These are phyloP conservation scores for Dryobates pubescens DNA, from an alignment of 2,797 vertebrate genomes.

Conservation along the genomic window DNA sequence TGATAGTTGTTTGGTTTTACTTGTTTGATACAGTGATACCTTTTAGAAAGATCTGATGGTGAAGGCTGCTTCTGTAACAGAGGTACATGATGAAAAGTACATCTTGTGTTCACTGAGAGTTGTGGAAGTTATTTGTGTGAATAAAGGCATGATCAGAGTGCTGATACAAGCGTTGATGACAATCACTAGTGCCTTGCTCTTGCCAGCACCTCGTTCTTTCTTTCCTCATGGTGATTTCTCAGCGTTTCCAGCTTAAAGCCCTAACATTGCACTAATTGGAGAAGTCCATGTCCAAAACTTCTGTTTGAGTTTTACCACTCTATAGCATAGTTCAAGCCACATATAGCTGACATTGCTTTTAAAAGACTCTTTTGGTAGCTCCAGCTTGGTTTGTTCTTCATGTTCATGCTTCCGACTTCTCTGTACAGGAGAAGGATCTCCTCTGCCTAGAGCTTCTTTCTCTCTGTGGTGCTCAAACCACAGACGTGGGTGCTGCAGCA, in stretches of 20 bases:
- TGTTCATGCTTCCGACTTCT: neutral
- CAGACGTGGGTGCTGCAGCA: fast-evolving
- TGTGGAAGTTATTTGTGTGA: neutral
- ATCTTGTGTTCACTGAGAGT: neutral
- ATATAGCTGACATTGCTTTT: neutral
- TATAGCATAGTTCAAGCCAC: neutral
- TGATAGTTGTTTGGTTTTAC: neutral
- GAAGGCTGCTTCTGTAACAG: neutral
- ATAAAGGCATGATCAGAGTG: neutral
- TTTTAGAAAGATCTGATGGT: neutral
- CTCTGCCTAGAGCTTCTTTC: neutral
- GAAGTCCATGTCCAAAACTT: neutral
- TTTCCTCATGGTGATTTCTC: neutral
- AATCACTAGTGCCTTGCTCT: neutral
- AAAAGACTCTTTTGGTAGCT: neutral
- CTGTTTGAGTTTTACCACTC: neutral
- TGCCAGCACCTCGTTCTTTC: neutral
- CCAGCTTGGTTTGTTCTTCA: neutral
- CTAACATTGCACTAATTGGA: neutral
- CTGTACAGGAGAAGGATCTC: neutral
- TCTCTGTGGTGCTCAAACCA: neutral
- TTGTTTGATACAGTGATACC: neutral
- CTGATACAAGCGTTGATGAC: neutral
- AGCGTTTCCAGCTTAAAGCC: neutral
- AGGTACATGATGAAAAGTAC: neutral